These are phyloP conservation scores for Heliconius eleuchia DNA, from an alignment of 1,140 invertebrate species.

Conservation along the genomic window DNA sequence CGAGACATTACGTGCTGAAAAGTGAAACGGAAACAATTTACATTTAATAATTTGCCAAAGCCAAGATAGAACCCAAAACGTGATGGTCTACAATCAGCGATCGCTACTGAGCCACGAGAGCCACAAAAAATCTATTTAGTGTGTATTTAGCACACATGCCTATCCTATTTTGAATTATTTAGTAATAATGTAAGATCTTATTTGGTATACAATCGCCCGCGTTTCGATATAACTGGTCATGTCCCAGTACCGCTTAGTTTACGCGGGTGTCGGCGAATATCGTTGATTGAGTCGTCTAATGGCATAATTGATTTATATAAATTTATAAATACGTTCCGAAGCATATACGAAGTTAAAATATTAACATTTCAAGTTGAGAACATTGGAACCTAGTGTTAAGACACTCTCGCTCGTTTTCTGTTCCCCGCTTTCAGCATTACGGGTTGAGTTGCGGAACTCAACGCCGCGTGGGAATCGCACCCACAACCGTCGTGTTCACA, in stretches of 20 bases:
- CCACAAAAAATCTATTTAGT: neutral
- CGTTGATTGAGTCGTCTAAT: slow-evolving; percentile 36
- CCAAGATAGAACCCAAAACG: neutral
- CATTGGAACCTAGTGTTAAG: too few relatives aligned
- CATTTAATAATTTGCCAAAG: neutral
- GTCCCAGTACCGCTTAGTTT: slow-evolving; percentile 29
- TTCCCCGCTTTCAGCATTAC: too few relatives aligned
- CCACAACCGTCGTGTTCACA: too few relatives aligned
- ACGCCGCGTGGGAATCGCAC: too few relatives aligned
- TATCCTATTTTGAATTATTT: slow-evolving; percentile 26
- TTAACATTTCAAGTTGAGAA: neutral
- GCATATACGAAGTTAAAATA: neutral
- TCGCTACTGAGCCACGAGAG: neutral
- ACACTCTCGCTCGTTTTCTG: too few relatives aligned
- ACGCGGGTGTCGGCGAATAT: slow-evolving; percentile 35
- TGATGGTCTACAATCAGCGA: neutral
- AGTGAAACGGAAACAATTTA: too few relatives aligned
- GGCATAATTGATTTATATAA: slow-evolving; percentile 30
- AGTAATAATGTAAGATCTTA: slow-evolving; percentile 11
- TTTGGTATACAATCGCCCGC: slow-evolving; percentile 34
- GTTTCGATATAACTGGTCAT: slow-evolving; percentile 34
- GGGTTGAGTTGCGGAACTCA: too few relatives aligned
- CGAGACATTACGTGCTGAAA: too few relatives aligned
- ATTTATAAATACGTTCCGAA: neutral
- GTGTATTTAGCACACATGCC: slow-evolving; percentile 1